Base-by-base conservation (phyloP, 1,140 invertebrate genomes). In the Bombus fervidus region DNA sequence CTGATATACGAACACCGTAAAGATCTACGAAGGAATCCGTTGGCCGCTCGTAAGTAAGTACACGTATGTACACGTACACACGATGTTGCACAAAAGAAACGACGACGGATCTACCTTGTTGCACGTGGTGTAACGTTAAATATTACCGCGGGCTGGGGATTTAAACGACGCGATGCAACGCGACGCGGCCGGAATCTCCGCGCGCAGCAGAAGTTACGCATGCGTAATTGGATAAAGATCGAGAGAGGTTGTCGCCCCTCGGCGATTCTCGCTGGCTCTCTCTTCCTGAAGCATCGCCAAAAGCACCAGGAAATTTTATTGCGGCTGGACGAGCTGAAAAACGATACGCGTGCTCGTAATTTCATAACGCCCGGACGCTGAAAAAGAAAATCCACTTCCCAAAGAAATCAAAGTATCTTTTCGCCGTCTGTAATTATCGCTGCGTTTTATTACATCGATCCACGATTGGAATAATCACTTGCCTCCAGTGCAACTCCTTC, bases 171-270 rank as follows among this genome's bases (percentile, higher is more conserved):
- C 47, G 18, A 53, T 53, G 47, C 47, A 53, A 53, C 18, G 47
- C 47, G 47, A 53, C 47, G 57, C 73, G 66, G n/a, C 10, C 31
- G 76, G 72, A 79, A 80, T 86, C 59, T 41, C 69, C 53, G 22
- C 28, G 64, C 82, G 43, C 37, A 72, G 18, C 79, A 68, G 57
- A 75, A 87, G 76, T 85, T 81, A 86, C 80, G 87, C 78, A 86
- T 89, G 75, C 76, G 87, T 89, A 89, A 89, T 89, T 89, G 88
- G 88, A 89, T 89, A 89, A 89, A 85, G 87, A 89, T 89, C 84
- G 84, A 76, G 69, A 37, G 73, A 68, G 87, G 88, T 89, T 85
- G 64, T 89, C 87, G 87, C 74, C 78, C 75, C 76, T 53, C 73
- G 28, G 12, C 22, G 62, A 15, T 41, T 43, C 62, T 53, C 41